Conservation (phyloP, 2,113 vertebrate genomes). For the Pagrus major region DNA sequence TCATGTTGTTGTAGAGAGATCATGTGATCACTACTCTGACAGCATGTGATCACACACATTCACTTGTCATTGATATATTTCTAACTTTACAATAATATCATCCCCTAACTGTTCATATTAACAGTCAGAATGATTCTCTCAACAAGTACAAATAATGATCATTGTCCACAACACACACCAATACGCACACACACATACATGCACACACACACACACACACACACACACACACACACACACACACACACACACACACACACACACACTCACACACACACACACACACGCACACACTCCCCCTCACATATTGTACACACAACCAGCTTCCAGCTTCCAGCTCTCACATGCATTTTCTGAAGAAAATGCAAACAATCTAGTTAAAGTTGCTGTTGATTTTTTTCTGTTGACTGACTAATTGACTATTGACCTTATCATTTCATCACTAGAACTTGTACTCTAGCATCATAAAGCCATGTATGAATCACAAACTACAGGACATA, state of each 20-base stretch:
- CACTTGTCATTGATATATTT: not conserved
- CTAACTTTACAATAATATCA: not conserved
- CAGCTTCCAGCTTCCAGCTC: too few relatives aligned
- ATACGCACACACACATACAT: too few relatives aligned
- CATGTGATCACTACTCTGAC: conserved; percentile 23
- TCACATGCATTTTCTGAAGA: too few relatives aligned
- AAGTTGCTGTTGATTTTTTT: not conserved
- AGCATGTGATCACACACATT: conserved; percentile 19
- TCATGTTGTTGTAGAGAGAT: conserved; percentile 40
- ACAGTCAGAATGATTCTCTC: not conserved
- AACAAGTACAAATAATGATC: not conserved
- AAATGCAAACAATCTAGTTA: too few relatives aligned
- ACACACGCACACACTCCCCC: too few relatives aligned
- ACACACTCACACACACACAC: too few relatives aligned
- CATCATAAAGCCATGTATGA: not conserved
- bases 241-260: too few relatives aligned
- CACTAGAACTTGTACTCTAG: not conserved
- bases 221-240: too few relatives aligned
- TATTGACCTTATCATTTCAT: not conserved
- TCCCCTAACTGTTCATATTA: not conserved
- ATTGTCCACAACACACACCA: too few relatives aligned
- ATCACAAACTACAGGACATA: not conserved
- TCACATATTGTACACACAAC: too few relatives aligned
- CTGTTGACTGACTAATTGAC: not conserved
- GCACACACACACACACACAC: too few relatives aligned